Percentiles rank a stretch among this genome's conserved stretches.
phyloP scores from a whole-genome alignment of 2,113 vertebrate species.

The Porphyrio hochstetteri region DNA sequence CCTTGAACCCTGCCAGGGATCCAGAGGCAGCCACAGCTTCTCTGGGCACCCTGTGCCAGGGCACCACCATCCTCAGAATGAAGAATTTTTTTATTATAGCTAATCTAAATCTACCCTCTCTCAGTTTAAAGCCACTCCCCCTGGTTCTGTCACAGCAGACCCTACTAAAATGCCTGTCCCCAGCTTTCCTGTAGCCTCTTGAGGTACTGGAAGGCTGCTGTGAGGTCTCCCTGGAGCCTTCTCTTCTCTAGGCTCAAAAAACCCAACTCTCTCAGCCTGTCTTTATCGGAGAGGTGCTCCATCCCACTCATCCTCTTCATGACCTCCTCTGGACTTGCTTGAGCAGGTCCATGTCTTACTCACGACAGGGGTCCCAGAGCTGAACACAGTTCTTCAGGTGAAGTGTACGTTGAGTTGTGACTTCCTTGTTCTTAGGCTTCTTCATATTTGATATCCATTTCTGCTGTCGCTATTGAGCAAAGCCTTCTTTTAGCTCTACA shows the following conservation, averaged over 20 bases:
- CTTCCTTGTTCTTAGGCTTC: background rate
- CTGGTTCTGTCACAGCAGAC: rapidly evolving
- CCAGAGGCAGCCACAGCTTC: background rate
- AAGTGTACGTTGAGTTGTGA: background rate
- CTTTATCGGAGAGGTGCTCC: rapidly evolving
- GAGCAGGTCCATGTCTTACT: background rate
- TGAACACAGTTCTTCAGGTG: background rate
- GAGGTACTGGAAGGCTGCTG: background rate
- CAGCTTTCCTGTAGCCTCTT: background rate
- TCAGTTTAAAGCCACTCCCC: background rate
- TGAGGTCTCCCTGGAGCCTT: background rate
- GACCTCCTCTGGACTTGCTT: rapidly evolving
- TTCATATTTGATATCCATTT: background rate
- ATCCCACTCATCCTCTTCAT: rapidly evolving
- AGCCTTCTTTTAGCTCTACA: background rate
- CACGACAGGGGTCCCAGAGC: background rate
- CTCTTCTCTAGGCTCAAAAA: too few relatives aligned
- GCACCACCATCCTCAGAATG: background rate
- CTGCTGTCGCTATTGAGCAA: background rate
- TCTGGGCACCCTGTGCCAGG: background rate
- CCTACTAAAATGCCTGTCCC: too few relatives aligned
- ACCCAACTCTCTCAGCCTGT: background rate
- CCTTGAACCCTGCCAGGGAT: background rate
- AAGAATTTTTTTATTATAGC: background rate
- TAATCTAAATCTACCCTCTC: background rate